These are phyloP conservation scores for Onthophagus taurus DNA, from an alignment of 1,140 invertebrate species.

Conservation along the genomic window DNA sequence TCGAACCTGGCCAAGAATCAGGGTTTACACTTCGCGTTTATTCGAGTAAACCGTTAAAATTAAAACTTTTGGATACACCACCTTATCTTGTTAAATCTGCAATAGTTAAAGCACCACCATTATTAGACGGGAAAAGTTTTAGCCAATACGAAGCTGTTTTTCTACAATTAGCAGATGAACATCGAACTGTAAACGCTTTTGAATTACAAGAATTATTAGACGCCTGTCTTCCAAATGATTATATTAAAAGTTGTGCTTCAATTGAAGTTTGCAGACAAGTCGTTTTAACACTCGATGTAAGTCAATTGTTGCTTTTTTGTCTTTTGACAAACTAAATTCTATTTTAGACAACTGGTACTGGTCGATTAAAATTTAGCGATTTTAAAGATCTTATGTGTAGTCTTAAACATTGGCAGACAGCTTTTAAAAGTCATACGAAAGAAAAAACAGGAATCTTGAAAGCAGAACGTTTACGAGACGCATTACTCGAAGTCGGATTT, in stretches of 20 bases:
- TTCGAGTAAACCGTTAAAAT: conserved; percentile 70
- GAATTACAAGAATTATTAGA: conserved; percentile 86
- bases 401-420: conserved; percentile 82
- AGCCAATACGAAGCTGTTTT: conserved; percentile 85
- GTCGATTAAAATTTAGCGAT: conserved; percentile 73
- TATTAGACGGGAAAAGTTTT: conserved; percentile 62
- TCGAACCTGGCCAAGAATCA: conserved; percentile 83
- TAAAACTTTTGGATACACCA: conserved; percentile 69
- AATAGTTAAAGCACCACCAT: conserved; percentile 59
- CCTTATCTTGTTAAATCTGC: conserved; percentile 64
- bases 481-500: conserved; percentile 78
- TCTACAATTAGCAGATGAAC: conserved; percentile 81
- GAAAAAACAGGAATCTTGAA: conserved; percentile 85
- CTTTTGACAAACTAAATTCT: conserved; percentile 9
- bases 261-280: conserved; percentile 87
- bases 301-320: conserved; percentile 10
- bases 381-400: conserved; percentile 91
- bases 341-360: conserved; percentile 62
- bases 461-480: conserved; percentile 76
- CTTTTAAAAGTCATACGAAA: conserved; percentile 83
- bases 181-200: conserved; percentile 80
- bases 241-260: conserved; percentile 88
- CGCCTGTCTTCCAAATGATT: conserved; percentile 88
- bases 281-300: conserved; percentile 79
- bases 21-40: conserved; percentile 76